Evolutionary conservation across 2,888 invertebrate species (phyloP), one percentile per base, ranked within the genome.

Genomic region (Germaria angustata): DNA sequence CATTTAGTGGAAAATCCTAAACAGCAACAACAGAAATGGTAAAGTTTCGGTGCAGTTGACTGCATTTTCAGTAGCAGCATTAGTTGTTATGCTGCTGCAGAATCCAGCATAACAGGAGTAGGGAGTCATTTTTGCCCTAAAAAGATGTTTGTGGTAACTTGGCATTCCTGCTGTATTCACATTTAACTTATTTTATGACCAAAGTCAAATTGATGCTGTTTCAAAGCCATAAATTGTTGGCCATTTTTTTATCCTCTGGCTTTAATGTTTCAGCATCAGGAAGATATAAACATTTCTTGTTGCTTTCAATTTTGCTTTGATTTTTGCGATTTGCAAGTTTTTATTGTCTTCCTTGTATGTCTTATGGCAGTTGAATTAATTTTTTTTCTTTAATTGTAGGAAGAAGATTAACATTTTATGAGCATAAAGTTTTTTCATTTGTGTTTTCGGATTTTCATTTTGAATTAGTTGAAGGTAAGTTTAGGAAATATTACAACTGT

Each of bases 301-400:
- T 82, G 79, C 72, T 83, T 72, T 80, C 77, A 72, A 83, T 77
- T 87, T 87, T 87, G 86, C 88, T 88, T 87, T 88, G 88, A 87
- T 88, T 88, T 88, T 87, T 87, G 87, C 86, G 85, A 87, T 86
- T 87, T 86, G 81, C 84, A 79, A 84, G 84, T 84, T 86, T 84
- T 84, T 84, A 84, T 85, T 84, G 73, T 71, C 77, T 49, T 32
- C 24, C 69, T 73, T 24, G 69, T 63, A 69, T 55, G 63, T 51
- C 63, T 28, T 80, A 49, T 39, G 53, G 32, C 34, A 24, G 36
- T 28, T 57, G 13, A 53, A 53, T n/a, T 36, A n/a, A 22, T 5
- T 5, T 28, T 5, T 5, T 28, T 5, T 5, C 3, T 6, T 5
- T 3, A 28, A 28, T 28, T 22, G 9, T 39, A 13, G 13, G 41